Conservation (phyloP, 2,888 invertebrate species). For the Drosophila pseudotalamancana region DNA sequence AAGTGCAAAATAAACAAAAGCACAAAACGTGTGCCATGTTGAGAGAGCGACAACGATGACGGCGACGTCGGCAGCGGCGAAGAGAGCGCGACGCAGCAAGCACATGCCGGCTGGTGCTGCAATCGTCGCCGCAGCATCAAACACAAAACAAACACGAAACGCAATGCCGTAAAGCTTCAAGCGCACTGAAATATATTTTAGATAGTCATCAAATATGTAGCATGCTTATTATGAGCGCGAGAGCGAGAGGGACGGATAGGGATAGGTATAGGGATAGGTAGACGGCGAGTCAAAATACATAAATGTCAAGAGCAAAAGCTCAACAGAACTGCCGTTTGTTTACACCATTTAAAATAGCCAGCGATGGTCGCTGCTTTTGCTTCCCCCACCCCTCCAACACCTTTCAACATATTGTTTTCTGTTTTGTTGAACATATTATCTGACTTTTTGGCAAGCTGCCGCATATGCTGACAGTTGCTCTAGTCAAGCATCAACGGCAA, state of each 20-base stretch:
- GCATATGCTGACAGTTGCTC: conserved; percentile 45
- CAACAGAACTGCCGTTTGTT: conserved; percentile 40
- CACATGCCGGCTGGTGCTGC: conserved; percentile 45
- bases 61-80: neutral
- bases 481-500: conserved; percentile 26
- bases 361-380: neutral
- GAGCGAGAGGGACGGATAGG: neutral
- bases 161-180: conserved; percentile 46
- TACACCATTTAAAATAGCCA: conserved; percentile 41
- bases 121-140: conserved; percentile 27
- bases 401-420: conserved; percentile 25
- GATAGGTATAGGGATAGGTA: neutral
- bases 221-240: conserved; percentile 15
- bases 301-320: conserved; percentile 35
- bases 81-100: conserved; percentile 8
- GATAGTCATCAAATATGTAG: conserved; percentile 42
- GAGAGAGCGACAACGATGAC: conserved; percentile 6
- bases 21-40: conserved; percentile 54
- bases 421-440: conserved; percentile 52
- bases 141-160: conserved; percentile 42
- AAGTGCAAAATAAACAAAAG: conserved; percentile 70
- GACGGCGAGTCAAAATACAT: conserved; percentile 17
- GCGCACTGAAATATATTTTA: conserved; percentile 42
- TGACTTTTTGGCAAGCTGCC: conserved; percentile 60
- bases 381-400: fast-evolving